phyloP scores from a whole-genome alignment of 2,888 invertebrate species.

The Rhaphigaster nebulosa region DNA sequence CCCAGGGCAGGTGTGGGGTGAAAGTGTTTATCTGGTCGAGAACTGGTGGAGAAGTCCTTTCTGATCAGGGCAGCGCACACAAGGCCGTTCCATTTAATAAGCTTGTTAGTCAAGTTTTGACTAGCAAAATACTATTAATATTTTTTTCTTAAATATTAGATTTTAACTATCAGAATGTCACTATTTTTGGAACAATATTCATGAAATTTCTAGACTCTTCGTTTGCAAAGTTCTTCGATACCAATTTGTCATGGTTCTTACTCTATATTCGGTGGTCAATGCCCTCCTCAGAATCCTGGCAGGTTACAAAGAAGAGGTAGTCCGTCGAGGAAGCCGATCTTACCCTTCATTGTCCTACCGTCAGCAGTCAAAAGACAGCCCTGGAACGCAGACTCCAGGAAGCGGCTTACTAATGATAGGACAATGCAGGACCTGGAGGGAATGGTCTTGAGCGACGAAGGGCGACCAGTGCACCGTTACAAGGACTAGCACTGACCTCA shows the following conservation, averaged over 20 bases:
- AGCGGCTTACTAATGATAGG: background rate
- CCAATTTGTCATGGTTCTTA: background rate
- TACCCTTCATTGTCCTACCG: background rate
- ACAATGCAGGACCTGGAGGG: conserved; percentile 22
- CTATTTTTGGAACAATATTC: no score
- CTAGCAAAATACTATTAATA: background rate
- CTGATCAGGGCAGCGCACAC: background rate
- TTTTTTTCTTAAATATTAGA: no score
- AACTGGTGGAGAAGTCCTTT: background rate
- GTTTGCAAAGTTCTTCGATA: no score
- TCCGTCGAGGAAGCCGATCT: background rate
- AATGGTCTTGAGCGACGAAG: background rate
- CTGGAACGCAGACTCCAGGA: background rate
- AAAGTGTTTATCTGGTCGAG: background rate
- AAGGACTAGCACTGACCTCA: conserved; percentile 8
- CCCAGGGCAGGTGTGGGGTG: conserved; percentile 2
- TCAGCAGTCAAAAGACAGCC: background rate
- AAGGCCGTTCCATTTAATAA: background rate
- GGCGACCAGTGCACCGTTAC: conserved; percentile 37
- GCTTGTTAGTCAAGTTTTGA: background rate
- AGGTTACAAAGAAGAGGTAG: background rate
- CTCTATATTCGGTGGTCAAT: background rate
- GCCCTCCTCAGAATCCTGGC: background rate
- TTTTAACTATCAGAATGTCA: no score
- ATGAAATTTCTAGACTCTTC: no score